phyloP scores from a whole-genome alignment of 1,140 invertebrate genomes.

The Stenopsyche tienmushanensis region DNA sequence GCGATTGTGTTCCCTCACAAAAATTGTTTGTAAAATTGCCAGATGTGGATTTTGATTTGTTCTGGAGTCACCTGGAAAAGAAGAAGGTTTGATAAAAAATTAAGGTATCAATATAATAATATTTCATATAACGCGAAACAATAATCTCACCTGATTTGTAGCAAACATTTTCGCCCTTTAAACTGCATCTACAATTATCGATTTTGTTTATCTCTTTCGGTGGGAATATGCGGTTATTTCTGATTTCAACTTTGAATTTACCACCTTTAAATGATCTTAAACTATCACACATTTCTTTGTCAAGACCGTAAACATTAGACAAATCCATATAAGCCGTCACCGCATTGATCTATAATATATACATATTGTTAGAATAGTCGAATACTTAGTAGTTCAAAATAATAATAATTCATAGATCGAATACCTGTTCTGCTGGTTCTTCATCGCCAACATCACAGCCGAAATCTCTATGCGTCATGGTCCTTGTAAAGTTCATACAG shows the following conservation, averaged over 20 bases:
- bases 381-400: neutral
- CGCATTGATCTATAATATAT: constrained; percentile 63
- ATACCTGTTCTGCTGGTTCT: constrained; percentile 25
- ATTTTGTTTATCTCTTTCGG: constrained; percentile 48
- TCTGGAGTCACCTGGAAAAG: constrained; percentile 64
- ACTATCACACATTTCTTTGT: constrained; percentile 46
- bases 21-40: constrained; percentile 58
- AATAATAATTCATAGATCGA: neutral
- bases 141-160: constrained; percentile 54
- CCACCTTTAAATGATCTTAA: constrained; percentile 54
- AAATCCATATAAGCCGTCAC: constrained; percentile 71
- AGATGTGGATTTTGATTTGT: constrained; percentile 75
- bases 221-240: constrained; percentile 45
- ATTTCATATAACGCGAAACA: no score
- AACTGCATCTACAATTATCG: constrained; percentile 44
- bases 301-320: constrained; percentile 70
- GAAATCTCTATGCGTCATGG: constrained; percentile 54
- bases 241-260: constrained; percentile 45
- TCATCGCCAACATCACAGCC: constrained; percentile 52
- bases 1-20: constrained; percentile 68
- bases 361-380: neutral
- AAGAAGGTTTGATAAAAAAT: constrained; percentile 10
- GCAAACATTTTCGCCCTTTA: constrained; percentile 46
- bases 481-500: constrained; percentile 45
- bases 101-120: no score